A percentile compares a stretch with the other conserved stretches of the same genome.
Evolutionary conservation across 2,113 vertebrate genomes (phyloP).

Genomic region (Clarias gariepinus): DNA sequence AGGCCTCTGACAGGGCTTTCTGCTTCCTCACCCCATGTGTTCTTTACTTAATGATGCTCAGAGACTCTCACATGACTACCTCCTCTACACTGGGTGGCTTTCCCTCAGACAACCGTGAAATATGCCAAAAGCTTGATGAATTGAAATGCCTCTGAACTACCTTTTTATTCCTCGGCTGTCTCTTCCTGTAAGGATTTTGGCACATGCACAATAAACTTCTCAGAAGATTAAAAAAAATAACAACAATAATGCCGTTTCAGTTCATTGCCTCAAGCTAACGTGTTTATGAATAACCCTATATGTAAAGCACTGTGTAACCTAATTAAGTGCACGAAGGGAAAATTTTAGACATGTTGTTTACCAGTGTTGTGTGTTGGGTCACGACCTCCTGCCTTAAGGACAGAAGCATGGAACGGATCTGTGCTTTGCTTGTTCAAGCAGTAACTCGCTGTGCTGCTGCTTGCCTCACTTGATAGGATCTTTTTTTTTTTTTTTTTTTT

Average conservation of each 20-base stretch:
- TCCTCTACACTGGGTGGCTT: constrained; percentile 8
- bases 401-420: background rate
- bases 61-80: constrained; percentile 46
- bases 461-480: background rate
- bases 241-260: background rate
- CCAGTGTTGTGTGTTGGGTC: background rate
- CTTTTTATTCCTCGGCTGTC: background rate
- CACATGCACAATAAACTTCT: background rate
- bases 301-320: background rate
- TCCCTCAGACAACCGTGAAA: background rate
- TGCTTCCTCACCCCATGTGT: background rate
- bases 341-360: background rate
- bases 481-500: too few species aligned
- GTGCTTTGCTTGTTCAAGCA: constrained; percentile 19
- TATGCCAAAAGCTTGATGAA: background rate
- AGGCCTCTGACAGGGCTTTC: background rate
- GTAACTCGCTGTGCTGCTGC: constrained; percentile 9
- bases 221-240: background rate
- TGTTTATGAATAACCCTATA: background rate
- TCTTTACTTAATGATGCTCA: constrained; percentile 27
- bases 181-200: background rate
- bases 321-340: background rate
- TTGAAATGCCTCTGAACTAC: background rate
- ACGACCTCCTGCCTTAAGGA: constrained; percentile 15
- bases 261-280: background rate